Percentiles rank a stretch among this genome's conserved stretches.
phyloP scores from a whole-genome alignment of 2,888 invertebrate genomes.

The Ennomos quercinarius region DNA sequence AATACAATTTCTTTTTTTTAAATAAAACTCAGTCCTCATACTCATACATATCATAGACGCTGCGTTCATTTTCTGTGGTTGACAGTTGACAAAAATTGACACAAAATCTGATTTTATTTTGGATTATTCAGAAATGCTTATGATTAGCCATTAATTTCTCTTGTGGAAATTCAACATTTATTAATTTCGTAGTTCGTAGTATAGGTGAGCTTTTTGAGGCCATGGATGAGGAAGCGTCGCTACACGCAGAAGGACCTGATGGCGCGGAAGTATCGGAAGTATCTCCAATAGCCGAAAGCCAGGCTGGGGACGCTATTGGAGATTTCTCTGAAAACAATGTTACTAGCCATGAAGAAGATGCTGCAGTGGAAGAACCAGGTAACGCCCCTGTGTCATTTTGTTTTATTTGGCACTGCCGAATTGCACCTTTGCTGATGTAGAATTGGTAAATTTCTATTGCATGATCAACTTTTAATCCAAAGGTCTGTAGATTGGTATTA shows the following conservation, averaged over 20 bases:
- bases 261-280: conserved; percentile 84
- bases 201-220: conserved; percentile 34
- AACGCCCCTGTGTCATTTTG: conserved; percentile 11
- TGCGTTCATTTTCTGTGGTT: too few relatives aligned
- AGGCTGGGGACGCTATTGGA: conserved; percentile 62
- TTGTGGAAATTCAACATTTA: conserved; percentile 62
- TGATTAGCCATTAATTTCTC: conserved; percentile 45
- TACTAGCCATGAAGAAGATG: conserved; percentile 65
- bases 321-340: conserved; percentile 71
- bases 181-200: conserved; percentile 43
- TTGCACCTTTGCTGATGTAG: conserved; percentile 6
- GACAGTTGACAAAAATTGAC: too few relatives aligned
- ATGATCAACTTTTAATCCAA: too few relatives aligned
- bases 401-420: conserved; percentile 7
- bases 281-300: conserved; percentile 71
- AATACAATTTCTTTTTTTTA: too few relatives aligned
- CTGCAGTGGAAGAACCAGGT: conserved; percentile 66
- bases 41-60: too few relatives aligned
- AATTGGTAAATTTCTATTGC: conserved; percentile 2
- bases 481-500: too few relatives aligned
- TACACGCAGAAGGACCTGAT: conserved; percentile 72
- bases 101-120: too few relatives aligned
- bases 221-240: conserved; percentile 77
- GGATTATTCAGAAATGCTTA: conserved; percentile 54
- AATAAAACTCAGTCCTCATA: too few relatives aligned